These are phyloP conservation scores for Sebastes matsubarae DNA, from an alignment of 2,797 vertebrate genomes.

Conservation along the genomic window DNA sequence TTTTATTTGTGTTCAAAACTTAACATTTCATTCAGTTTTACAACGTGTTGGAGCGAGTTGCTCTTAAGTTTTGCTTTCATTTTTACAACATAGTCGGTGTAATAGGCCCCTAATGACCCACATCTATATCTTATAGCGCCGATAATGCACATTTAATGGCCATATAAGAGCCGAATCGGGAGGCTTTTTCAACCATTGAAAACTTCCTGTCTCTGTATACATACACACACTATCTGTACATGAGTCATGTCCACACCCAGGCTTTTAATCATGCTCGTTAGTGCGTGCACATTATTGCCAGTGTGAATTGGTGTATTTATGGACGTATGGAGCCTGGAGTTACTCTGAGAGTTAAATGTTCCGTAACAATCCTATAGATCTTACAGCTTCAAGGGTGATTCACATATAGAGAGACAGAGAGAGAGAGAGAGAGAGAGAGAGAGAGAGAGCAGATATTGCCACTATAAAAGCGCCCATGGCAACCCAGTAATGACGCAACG, in stretches of 20 bases:
- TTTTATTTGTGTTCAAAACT: too few relatives aligned
- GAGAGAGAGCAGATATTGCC: slow-evolving; percentile 19
- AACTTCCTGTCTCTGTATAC: background rate
- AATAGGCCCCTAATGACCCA: too few relatives aligned
- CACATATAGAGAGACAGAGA: background rate
- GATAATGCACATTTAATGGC: too few relatives aligned
- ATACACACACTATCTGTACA: background rate
- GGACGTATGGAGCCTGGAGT: background rate
- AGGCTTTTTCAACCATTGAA: background rate
- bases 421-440: background rate
- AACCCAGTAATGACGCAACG: slow-evolving; percentile 59
- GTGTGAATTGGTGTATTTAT: slow-evolving; percentile 31
- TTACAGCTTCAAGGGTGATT: slow-evolving; percentile 18
- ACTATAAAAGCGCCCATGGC: slow-evolving; percentile 58
- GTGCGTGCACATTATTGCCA: slow-evolving; percentile 1
- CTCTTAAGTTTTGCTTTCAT: too few relatives aligned
- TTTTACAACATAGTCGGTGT: too few relatives aligned
- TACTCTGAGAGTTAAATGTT: slow-evolving; percentile 18
- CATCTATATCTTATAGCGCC: too few relatives aligned
- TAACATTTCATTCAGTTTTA: too few relatives aligned
- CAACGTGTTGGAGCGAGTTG: too few relatives aligned
- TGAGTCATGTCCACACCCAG: slow-evolving; percentile 13
- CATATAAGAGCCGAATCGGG: too few relatives aligned
- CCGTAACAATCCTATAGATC: slow-evolving; percentile 19
- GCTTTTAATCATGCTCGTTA: slow-evolving; percentile 28